Evolutionary conservation across 2,797 vertebrate genomes (phyloP).

Genomic region (Scarus forsteni): DNA sequence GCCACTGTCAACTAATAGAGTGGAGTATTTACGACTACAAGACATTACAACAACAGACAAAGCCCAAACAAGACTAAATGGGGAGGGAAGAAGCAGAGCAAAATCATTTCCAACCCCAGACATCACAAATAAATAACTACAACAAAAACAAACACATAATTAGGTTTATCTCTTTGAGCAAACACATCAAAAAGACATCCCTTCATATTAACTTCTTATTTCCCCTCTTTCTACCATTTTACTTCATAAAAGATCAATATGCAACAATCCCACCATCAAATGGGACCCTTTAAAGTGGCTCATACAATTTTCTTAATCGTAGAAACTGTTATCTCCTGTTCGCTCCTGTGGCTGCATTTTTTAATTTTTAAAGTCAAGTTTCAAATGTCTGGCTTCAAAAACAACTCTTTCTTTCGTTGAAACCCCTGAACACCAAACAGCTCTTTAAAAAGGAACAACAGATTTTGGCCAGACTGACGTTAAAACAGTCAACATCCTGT

Average conservation of each 20-base stretch:
- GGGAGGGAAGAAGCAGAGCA: too few species aligned
- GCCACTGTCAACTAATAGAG: constrained; percentile 1
- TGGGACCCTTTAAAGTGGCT: not conserved
- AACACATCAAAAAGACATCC: too few species aligned
- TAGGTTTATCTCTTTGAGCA: too few species aligned
- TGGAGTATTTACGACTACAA: not conserved
- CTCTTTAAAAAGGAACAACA: not conserved
- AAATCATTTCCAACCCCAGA: too few species aligned
- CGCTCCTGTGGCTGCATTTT: not conserved
- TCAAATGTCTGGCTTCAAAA: not conserved
- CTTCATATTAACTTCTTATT: too few species aligned
- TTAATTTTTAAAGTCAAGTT: not conserved
- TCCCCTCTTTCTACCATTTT: too few species aligned
- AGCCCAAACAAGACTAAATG: too few species aligned
- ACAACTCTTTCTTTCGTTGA: not conserved
- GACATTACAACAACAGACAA: too few species aligned
- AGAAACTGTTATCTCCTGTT: not conserved
- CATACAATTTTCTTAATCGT: not conserved
- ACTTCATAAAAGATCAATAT: too few species aligned
- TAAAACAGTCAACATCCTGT: constrained; percentile 45
- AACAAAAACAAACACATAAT: too few species aligned
- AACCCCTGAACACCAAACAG: not conserved
- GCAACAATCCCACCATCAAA: too few species aligned
- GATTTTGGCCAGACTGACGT: constrained; percentile 18
- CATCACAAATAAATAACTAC: too few species aligned